Evolutionary conservation across 37 sponge, comb jelly and placozoan species (phyloP).

Genomic region (Dysidea cf. avara): DNA sequence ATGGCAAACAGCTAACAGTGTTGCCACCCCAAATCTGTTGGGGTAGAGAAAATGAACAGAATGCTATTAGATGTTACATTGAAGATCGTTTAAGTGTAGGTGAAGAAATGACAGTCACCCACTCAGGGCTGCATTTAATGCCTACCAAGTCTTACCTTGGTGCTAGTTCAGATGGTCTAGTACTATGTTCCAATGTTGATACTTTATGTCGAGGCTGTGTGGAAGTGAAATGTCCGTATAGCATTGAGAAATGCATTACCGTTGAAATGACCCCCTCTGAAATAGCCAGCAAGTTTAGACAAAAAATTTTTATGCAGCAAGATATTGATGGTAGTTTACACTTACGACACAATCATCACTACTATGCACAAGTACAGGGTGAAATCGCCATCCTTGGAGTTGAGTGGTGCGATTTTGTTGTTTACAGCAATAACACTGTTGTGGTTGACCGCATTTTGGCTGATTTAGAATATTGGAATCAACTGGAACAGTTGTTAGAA

Average conservation of each 20-base stretch:
- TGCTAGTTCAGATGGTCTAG: not conserved
- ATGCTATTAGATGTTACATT: not conserved
- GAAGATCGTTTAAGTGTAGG: not conserved
- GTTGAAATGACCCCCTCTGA: not conserved
- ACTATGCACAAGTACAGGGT: not conserved
- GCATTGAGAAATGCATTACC: constrained; percentile 7
- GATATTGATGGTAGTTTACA: no score
- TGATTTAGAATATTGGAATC: no score
- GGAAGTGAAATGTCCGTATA: constrained; percentile 8
- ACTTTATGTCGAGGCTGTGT: not conserved
- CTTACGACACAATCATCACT: not conserved
- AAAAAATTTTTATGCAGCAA: no score
- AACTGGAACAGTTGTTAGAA: not conserved
- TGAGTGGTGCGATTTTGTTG: constrained; percentile 9
- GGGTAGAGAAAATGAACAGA: constrained; percentile 3
- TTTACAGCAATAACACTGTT: not conserved
- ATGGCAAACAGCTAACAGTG: not conserved
- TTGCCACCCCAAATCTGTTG: constrained; percentile 3
- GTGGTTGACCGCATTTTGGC: not conserved
- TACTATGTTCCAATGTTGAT: not conserved
- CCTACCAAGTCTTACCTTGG: constrained; percentile 1
- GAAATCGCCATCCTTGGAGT: constrained; percentile 11
- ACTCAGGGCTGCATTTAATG: not conserved
- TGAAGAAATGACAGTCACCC: not conserved
- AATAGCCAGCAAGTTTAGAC: constrained; percentile 1